Percentiles rank a stretch among this genome's conserved stretches.
Evolutionary conservation across 2,797 vertebrate genomes (phyloP).

Genomic region (Poeciliopsis gracilis): DNA sequence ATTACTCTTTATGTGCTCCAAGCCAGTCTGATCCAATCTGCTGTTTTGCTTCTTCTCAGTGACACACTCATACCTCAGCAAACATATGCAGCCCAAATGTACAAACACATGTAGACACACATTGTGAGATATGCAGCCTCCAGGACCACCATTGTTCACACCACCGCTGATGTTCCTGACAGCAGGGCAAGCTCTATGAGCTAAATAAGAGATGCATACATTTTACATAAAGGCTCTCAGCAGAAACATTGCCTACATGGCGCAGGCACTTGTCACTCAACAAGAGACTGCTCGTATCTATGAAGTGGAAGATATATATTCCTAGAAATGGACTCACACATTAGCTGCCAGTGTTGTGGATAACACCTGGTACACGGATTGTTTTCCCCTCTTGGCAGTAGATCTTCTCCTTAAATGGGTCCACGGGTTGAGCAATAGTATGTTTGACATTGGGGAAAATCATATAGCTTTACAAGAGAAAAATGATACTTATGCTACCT

Average conservation of each 20-base stretch:
- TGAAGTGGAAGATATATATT: slow-evolving; percentile 48
- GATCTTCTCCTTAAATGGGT: slow-evolving; percentile 38
- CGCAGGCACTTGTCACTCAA: slow-evolving; percentile 42
- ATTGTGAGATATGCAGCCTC: slow-evolving; percentile 19
- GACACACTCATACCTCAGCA: slow-evolving; percentile 33
- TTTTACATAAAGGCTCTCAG: slow-evolving; percentile 54
- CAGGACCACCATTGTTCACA: slow-evolving; percentile 57
- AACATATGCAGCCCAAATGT: slow-evolving; percentile 44
- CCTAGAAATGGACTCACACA: slow-evolving; percentile 46
- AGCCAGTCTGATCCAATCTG: slow-evolving; percentile 57
- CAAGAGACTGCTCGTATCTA: slow-evolving; percentile 46
- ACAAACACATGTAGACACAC: slow-evolving; percentile 36
- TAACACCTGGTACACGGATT: slow-evolving; percentile 28
- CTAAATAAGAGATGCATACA: slow-evolving; percentile 49
- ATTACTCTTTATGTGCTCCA: slow-evolving; percentile 41
- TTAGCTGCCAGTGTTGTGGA: slow-evolving; percentile 30
- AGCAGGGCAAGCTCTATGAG: slow-evolving; percentile 36
- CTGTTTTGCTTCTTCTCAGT: slow-evolving; percentile 42
- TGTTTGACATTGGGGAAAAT: slow-evolving; percentile 18
- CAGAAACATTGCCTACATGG: slow-evolving; percentile 42
- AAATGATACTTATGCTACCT: slow-evolving; percentile 1
- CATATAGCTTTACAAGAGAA: slow-evolving; percentile 5
- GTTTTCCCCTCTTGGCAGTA: slow-evolving; percentile 29
- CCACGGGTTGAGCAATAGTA: not conserved
- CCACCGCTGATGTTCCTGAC: slow-evolving; percentile 29